Percentiles rank a stretch among this genome's conserved stretches.
These are phyloP conservation scores for Lissonota sp. DNA, from an alignment of 2,888 invertebrate genomes.

Conservation along the genomic window DNA sequence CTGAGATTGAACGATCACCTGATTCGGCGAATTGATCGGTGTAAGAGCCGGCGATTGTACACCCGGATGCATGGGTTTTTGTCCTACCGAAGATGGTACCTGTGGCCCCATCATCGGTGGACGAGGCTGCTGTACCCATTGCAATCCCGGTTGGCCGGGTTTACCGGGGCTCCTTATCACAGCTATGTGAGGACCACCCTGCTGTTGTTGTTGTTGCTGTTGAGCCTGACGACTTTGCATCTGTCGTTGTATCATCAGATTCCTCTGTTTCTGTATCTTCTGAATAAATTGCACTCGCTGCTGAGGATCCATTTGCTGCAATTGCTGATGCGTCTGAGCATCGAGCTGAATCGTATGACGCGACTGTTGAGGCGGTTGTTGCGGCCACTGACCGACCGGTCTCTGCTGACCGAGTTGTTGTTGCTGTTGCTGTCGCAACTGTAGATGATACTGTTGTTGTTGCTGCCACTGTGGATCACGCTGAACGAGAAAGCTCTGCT, in stretches of 20 bases:
- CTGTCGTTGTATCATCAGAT: constrained; percentile 85
- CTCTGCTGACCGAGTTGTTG: constrained; percentile 79
- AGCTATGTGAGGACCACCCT: constrained; percentile 86
- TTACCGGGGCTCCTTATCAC: constrained; percentile 89
- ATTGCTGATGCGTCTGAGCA: constrained; percentile 92
- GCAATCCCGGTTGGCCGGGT: constrained; percentile 85
- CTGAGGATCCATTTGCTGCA: constrained; percentile 92
- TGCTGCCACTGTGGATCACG: constrained; percentile 87
- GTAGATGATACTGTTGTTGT: constrained; percentile 85
- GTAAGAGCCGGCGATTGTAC: constrained; percentile 81
- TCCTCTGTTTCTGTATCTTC: constrained; percentile 89
- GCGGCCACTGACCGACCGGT: constrained; percentile 82
- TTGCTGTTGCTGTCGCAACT: constrained; percentile 83
- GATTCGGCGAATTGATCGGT: constrained; percentile 77
- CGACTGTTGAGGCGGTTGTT: constrained; percentile 86
- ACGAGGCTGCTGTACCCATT: constrained; percentile 89
- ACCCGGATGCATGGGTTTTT: constrained; percentile 80
- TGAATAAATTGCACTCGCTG: constrained; percentile 92
- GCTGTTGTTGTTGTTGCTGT: constrained; percentile 74
- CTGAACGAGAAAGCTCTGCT: constrained; percentile 82
- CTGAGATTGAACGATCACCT: constrained; percentile 76
- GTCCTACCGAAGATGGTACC: constrained; percentile 79
- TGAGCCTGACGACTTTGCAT: constrained; percentile 86
- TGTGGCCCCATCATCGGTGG: constrained; percentile 86
- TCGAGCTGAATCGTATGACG: constrained; percentile 92